Conservation (phyloP, 2,797 vertebrate genomes). For the Columba guinea region DNA sequence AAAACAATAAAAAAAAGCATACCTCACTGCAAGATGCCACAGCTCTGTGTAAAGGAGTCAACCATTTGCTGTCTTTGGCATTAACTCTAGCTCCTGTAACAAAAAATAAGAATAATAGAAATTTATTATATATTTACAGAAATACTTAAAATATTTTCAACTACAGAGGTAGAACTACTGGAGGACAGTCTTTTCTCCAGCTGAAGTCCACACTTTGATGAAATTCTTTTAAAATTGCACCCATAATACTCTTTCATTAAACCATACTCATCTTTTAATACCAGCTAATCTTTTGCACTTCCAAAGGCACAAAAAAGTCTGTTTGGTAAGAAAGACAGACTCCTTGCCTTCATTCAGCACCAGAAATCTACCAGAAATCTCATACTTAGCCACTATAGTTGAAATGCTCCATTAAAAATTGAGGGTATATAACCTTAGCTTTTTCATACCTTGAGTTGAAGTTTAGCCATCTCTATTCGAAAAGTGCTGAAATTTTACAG, state of each 20-base stretch:
- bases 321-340: neutral
- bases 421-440: neutral
- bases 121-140: slow-evolving; percentile 28
- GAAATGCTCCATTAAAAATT: neutral
- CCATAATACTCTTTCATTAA: neutral
- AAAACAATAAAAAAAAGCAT: slow-evolving; percentile 56
- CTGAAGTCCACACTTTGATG: neutral
- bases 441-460: neutral
- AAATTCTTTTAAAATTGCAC: neutral
- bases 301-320: neutral
- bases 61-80: slow-evolving; percentile 99
- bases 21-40: slow-evolving; percentile 99
- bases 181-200: neutral
- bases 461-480: neutral
- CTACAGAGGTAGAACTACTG: neutral
- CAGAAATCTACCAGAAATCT: neutral
- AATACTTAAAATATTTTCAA: neutral
- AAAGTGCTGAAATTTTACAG: neutral
- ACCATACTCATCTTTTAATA: neutral
- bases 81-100: slow-evolving; percentile 98
- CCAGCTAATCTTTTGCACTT: neutral
- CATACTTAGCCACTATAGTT: rapidly evolving
- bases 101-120: slow-evolving; percentile 57
- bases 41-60: slow-evolving; percentile 97
- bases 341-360: neutral